These are phyloP conservation scores for Brevipalpus yothersi DNA, from an alignment of 1,140 invertebrate species.

Conservation along the genomic window DNA sequence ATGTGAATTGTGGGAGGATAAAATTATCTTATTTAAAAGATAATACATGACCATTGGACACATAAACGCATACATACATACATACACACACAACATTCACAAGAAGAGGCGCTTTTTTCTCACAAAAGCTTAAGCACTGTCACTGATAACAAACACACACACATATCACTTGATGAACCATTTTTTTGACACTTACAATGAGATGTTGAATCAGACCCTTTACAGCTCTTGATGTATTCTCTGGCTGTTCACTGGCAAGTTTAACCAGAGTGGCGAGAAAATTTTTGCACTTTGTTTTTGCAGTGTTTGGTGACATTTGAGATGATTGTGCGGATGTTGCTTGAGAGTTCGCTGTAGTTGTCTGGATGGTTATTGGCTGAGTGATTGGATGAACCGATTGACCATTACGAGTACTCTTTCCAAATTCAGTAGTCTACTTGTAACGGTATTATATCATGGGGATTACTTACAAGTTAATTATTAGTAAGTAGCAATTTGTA, in stretches of 20 bases:
- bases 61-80: too few relatives aligned
- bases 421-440: too few relatives aligned
- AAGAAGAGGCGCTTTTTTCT: too few relatives aligned
- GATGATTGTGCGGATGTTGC: constrained; percentile 8
- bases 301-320: constrained; percentile 41
- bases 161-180: not conserved
- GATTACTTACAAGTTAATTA: too few relatives aligned
- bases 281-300: constrained; percentile 93
- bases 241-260: constrained; percentile 77
- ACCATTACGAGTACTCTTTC: not conserved
- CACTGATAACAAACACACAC: too few relatives aligned
- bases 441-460: not conserved
- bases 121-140: too few relatives aligned
- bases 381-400: not conserved
- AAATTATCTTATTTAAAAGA: too few relatives aligned
- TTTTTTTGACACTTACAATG: constrained; percentile 29
- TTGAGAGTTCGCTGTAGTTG: constrained; percentile 10
- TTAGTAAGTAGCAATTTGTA: too few relatives aligned
- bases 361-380: constrained; percentile 11
- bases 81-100: too few relatives aligned
- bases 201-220: constrained; percentile 82
- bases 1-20: too few relatives aligned
- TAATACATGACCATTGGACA: too few relatives aligned
- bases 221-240: constrained; percentile 67
- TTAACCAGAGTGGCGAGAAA: constrained; percentile 88